Base-by-base conservation (phyloP, 2,797 vertebrate species). In the Falco novaeseelandiae region DNA sequence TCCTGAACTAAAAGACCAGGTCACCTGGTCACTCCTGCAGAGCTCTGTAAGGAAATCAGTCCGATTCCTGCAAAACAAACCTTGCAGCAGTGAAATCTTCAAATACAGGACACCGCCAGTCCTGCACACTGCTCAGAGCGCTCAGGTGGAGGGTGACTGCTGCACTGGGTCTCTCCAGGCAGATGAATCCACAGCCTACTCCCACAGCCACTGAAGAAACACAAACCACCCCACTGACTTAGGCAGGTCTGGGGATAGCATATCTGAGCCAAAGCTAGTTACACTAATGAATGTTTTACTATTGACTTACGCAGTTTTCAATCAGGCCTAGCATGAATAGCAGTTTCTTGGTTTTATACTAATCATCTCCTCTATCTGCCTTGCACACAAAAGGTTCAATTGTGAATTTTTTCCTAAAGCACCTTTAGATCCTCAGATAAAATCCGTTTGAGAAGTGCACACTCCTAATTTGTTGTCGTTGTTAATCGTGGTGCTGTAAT, bases 51-150 rank as follows among this genome's bases (percentile, higher is more conserved):
- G 69, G 65, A 63, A 65, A 73, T 3, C 14, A 16, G 16, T 7
- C 22, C 1, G 3, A 12, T 10, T 42, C 58, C 72, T 46, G 19
- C 46, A 52, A 54, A 80, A 15, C 55, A 36, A 36, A 54, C 36
- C 51, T 9, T 0, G 65, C 57, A 73, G 63, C 58, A 34, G 25
- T 1, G 18, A 25, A 25, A 32, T 6, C 10, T 10, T 46, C 70
- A 49, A 5, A 4, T 0, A 0, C 7, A 14, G 73, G 46, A 22
- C 14, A 7, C 4, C 0, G 1, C 13, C 10, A 46, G 26, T 15
- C 36, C 19, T 29, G n/a, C 19, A 9, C 14, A 2, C 8, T 0
- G 2, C 63, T 49, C 40, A 0, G 3, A 72, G 74, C 0, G 0
- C 58, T 40, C 46, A 6, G 12, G 74, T 17, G 27, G 4, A 2